phyloP scores from a whole-genome alignment of 2,113 vertebrate genomes.

The Uropsilus gracilis region DNA sequence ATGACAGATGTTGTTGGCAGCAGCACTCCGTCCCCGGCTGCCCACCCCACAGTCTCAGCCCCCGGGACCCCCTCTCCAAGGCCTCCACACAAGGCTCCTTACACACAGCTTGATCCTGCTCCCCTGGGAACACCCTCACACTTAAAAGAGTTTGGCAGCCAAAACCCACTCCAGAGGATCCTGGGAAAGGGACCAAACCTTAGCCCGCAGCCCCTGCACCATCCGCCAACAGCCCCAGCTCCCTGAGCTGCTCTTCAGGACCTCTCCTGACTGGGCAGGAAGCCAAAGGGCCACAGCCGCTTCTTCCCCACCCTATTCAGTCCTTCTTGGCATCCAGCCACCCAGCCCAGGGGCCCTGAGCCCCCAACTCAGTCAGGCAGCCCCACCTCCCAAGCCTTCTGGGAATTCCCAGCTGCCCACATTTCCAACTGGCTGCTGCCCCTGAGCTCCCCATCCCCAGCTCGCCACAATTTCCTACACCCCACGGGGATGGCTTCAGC shows the following conservation, averaged over 20 bases:
- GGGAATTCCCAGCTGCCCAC: slow-evolving; percentile 51
- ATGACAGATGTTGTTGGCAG: background rate
- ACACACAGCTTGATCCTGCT: background rate
- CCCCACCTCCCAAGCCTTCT: background rate
- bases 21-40: background rate
- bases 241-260: background rate
- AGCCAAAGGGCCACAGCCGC: slow-evolving; percentile 57
- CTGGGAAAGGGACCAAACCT: slow-evolving; percentile 43
- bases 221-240: background rate
- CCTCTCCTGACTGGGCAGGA: background rate
- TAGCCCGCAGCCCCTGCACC: background rate
- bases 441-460: background rate
- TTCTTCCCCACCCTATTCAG: background rate
- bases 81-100: background rate
- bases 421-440: background rate
- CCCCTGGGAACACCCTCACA: background rate
- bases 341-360: slow-evolving; percentile 31
- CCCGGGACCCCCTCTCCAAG: background rate
- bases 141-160: background rate
- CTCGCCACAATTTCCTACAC: background rate
- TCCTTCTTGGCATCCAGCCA: slow-evolving; percentile 57
- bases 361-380: slow-evolving; percentile 37
- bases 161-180: slow-evolving; percentile 41
- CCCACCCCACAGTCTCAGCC: background rate
- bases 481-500: background rate